Conservation (phyloP, 2,113 vertebrate genomes). For the Tapirus terrestris region DNA sequence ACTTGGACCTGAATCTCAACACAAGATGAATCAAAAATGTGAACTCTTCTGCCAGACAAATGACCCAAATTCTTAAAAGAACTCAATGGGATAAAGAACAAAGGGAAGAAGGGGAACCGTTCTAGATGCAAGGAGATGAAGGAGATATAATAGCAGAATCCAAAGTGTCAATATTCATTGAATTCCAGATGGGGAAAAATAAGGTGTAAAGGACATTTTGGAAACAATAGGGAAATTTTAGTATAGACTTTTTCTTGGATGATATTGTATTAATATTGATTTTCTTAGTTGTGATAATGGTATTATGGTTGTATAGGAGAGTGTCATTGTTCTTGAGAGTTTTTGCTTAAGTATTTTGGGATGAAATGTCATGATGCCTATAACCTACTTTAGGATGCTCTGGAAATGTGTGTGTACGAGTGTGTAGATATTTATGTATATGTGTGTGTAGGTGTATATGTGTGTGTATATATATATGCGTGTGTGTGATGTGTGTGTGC, state of each 20-base stretch:
- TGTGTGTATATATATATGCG: too few relatives aligned
- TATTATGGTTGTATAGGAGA: not conserved
- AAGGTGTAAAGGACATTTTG: not conserved
- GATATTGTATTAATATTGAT: not conserved
- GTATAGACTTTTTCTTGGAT: not conserved
- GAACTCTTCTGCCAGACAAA: not conserved
- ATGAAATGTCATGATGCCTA: not conserved
- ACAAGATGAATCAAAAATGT: not conserved
- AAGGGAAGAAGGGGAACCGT: not conserved
- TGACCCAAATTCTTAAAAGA: conserved; percentile 10
- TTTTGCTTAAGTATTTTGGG: not conserved
- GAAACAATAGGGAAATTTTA: not conserved
- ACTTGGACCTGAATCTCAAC: not conserved
- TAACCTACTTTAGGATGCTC: not conserved
- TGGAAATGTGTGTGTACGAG: not conserved
- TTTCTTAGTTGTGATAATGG: not conserved
- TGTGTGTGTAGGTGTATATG: not conserved
- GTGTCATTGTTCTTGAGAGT: not conserved
- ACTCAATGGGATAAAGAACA: not conserved
- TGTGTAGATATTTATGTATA: not conserved
- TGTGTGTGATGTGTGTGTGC: not conserved
- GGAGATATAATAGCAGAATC: not conserved
- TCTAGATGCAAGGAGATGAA: not conserved
- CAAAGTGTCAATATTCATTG: not conserved
- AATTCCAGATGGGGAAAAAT: not conserved